A percentile compares a stretch with the other conserved stretches of the same genome.
These are phyloP conservation scores for Chelonia mydas DNA, from an alignment of 2,797 vertebrate genomes.

Conservation along the genomic window DNA sequence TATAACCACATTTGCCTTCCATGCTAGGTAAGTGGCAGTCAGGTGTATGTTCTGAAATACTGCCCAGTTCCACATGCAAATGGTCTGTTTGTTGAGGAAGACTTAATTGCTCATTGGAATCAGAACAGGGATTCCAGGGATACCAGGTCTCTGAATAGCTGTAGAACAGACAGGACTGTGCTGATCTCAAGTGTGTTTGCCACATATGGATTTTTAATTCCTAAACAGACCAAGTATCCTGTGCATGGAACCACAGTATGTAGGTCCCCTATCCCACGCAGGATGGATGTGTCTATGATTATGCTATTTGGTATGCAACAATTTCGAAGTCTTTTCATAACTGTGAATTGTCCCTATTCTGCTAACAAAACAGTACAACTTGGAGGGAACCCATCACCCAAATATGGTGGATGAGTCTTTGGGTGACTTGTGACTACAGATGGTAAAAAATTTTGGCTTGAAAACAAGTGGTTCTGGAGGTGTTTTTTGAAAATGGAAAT, in stretches of 20 bases:
- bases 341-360: not conserved
- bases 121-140: not conserved
- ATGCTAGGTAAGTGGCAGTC: not conserved
- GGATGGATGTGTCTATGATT: not conserved
- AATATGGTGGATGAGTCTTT: not conserved
- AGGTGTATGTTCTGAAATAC: not conserved
- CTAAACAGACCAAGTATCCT: not conserved
- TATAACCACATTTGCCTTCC: not conserved
- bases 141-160: not conserved
- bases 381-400: not conserved
- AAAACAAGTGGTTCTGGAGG: not conserved
- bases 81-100: not conserved
- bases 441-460: not conserved
- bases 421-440: not conserved
- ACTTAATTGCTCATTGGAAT: not conserved
- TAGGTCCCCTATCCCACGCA: not conserved
- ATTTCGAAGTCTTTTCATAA: not conserved
- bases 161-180: too few species aligned
- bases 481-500: not conserved
- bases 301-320: not conserved
- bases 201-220: not conserved
- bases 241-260: not conserved
- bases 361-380: not conserved
- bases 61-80: not conserved
- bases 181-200: not conserved